Evolutionary conservation across 2,797 vertebrate species (phyloP).

Genomic region (Argya squamiceps): DNA sequence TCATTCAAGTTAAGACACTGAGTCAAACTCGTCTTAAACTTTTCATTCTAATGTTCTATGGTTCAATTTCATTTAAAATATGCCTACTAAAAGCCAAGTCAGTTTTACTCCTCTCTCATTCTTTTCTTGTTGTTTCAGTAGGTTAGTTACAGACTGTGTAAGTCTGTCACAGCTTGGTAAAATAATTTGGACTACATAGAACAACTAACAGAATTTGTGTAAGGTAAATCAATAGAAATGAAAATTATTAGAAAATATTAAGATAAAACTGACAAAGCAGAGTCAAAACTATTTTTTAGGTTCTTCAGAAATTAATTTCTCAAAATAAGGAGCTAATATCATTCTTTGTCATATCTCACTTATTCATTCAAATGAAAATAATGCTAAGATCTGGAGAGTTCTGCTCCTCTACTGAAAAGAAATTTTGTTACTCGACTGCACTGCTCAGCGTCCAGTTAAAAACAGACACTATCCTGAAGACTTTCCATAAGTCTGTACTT

Average conservation of each 20-base stretch:
- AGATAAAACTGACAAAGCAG: background rate
- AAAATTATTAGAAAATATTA: background rate
- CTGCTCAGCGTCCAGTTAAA: background rate
- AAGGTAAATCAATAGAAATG: background rate
- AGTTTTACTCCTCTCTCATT: background rate
- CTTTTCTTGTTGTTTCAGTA: background rate
- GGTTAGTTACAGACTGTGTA: background rate
- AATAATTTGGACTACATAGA: background rate
- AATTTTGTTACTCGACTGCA: background rate
- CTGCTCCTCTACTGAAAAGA: background rate
- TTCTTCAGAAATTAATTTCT: background rate
- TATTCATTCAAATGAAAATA: background rate
- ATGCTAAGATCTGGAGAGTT: background rate
- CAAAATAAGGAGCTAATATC: background rate
- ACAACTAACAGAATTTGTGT: background rate
- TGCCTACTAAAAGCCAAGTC: background rate
- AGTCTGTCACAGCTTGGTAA: background rate
- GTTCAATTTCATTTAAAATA: background rate
- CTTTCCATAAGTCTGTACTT: background rate
- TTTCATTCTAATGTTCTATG: background rate
- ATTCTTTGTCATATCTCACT: background rate
- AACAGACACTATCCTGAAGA: background rate
- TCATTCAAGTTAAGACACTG: background rate
- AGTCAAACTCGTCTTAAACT: background rate
- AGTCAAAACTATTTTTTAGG: background rate